These are phyloP conservation scores for Alouatta palliata DNA, from an alignment of 2,113 vertebrate genomes.

Conservation along the genomic window DNA sequence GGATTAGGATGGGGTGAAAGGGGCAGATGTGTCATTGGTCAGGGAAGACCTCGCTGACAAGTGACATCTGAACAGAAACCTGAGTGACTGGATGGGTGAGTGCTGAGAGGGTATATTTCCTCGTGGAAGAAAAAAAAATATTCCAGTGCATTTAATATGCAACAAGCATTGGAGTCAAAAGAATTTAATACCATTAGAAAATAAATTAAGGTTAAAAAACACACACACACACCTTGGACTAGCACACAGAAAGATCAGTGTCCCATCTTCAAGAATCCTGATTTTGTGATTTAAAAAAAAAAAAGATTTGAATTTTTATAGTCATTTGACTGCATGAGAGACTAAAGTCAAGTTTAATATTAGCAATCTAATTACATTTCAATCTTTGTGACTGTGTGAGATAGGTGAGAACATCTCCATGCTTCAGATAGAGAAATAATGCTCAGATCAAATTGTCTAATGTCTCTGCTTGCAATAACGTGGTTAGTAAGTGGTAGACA, in stretches of 20 bases:
- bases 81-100: not conserved
- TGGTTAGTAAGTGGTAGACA: not conserved
- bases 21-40: not conserved
- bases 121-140: not conserved
- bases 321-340: not conserved
- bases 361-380: not conserved
- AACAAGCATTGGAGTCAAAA: not conserved
- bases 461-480: not conserved
- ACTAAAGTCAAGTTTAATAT: constrained; percentile 12
- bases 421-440: not conserved
- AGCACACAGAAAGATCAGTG: not conserved
- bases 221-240: not conserved
- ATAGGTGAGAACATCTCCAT: not conserved
- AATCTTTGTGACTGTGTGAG: not conserved
- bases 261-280: not conserved
- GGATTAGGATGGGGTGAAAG: not conserved
- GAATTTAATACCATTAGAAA: not conserved
- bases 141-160: not conserved
- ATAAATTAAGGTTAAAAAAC: not conserved
- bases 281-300: not conserved
- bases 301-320: not conserved
- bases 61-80: not conserved
- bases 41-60: not conserved
- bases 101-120: not conserved
- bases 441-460: not conserved